phyloP scores from a whole-genome alignment of 1,140 invertebrate species.

The Brachionus calyciflorus region DNA sequence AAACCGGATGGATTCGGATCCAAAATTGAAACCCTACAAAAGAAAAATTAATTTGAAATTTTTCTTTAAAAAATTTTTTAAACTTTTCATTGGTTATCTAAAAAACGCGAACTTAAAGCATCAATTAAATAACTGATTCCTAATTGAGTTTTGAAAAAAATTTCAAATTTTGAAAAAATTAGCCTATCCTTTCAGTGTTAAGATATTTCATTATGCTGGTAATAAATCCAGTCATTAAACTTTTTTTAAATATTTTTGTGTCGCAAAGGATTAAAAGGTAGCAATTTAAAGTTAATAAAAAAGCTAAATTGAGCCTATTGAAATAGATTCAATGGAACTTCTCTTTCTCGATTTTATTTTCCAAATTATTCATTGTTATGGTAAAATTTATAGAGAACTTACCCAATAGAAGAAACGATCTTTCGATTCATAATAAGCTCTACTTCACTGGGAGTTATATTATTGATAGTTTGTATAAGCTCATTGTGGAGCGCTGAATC shows the following conservation, averaged over 20 bases:
- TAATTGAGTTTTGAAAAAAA: too few relatives aligned
- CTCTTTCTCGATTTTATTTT: not conserved
- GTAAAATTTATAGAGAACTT: not conserved
- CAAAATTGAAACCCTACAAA: not conserved
- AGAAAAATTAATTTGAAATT: not conserved
- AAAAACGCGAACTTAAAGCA: too few relatives aligned
- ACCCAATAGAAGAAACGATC: conserved; percentile 1
- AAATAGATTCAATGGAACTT: too few relatives aligned
- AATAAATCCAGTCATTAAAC: too few relatives aligned
- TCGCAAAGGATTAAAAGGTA: too few relatives aligned
- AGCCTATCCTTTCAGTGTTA: too few relatives aligned
- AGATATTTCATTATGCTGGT: too few relatives aligned
- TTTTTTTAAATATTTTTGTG: too few relatives aligned
- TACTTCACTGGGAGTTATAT: conserved; percentile 32
- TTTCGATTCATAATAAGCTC: conserved; percentile 17
- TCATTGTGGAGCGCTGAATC: conserved; percentile 8
- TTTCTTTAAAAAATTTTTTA: not conserved
- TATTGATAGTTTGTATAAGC: conserved; percentile 19
- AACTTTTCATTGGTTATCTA: not conserved
- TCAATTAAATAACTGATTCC: too few relatives aligned
- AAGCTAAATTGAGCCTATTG: too few relatives aligned
- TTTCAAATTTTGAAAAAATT: too few relatives aligned
- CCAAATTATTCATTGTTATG: not conserved
- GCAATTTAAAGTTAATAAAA: too few relatives aligned
- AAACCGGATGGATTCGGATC: not conserved